Evolutionary conservation across 2,888 invertebrate species (phyloP), one percentile per base, ranked within the genome.

Genomic region (Luperina nickerlii): DNA sequence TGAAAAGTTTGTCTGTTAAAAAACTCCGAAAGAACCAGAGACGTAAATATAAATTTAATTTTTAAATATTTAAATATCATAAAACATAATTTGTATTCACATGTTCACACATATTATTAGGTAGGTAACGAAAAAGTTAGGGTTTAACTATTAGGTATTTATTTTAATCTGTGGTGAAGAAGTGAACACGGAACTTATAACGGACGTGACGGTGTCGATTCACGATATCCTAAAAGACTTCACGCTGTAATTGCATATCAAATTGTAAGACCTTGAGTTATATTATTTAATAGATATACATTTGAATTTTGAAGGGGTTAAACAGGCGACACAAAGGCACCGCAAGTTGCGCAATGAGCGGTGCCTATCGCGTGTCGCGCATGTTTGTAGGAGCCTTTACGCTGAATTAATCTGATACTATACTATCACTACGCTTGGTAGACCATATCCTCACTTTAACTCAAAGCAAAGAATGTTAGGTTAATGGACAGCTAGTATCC

Each of bases 231-330:
- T 79, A 71, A n/a, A 45, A 73, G 32, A 74, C 74, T 82, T 76
- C n/a, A 79, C 77, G 81, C 73, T 42, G 32, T 63, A 82, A 79
- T 81, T 74, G 84, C 88, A 78, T 83, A 79, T 73, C 88, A 65
- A 88, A 88, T 88, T 78, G 69, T 66, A 38, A 45, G 32, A 18
- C 87, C 86, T 87, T 87, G 87, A 70, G 38, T 65, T 62, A 11
- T 60, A 75, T 76, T 60, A n/a, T 57, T n/a, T 42, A 54, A 15
- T 27, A 45, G n/a, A 27, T 42, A 74, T 32, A 57, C 15, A 45
- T 83, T 62, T 32, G 54, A 74, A 69, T 38, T 83, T 62, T 32
- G 54, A 74, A 69, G 42, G 48, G 24, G 66, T 45, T 32, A 32
- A 32, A 32, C 32, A 32, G 32, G 32, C 32, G 32, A 32, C 32